A percentile compares a stretch with the other conserved stretches of the same genome.
Conservation (phyloP, 2,797 vertebrate species). For the Podarcis siculus region DNA sequence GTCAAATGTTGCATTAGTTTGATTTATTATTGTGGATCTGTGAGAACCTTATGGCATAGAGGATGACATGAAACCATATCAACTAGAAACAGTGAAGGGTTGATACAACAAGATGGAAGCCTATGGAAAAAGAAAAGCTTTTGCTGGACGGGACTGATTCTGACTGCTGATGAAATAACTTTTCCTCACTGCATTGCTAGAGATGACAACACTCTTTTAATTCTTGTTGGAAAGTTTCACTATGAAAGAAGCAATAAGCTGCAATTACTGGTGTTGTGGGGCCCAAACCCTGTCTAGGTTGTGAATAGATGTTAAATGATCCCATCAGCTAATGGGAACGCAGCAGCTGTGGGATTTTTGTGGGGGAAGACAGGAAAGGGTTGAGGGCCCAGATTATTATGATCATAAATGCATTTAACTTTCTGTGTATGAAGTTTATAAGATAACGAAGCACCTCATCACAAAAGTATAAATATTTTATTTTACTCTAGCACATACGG, state of each 20-base stretch:
- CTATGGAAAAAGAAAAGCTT: background rate
- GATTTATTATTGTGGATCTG: background rate
- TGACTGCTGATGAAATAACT: background rate
- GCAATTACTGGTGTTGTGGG: conserved; percentile 67
- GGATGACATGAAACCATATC: background rate
- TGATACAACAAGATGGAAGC: background rate
- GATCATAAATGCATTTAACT: conserved; percentile 73
- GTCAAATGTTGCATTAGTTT: background rate
- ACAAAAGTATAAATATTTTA: conserved; percentile 74
- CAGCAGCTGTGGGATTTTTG: conserved; percentile 50
- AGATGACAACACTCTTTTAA: background rate
- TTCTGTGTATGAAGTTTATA: conserved; percentile 65
- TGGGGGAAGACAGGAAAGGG: conserved; percentile 57
- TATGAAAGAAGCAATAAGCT: conserved; percentile 41
- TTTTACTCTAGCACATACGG: conserved; percentile 63
- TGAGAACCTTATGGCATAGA: background rate
- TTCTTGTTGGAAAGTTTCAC: conserved; percentile 26
- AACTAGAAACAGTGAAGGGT: background rate
- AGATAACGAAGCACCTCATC: conserved; percentile 71
- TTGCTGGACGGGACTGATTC: background rate
- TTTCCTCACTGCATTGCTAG: background rate
- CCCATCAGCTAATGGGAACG: conserved; percentile 66
- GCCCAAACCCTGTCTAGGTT: conserved; percentile 57
- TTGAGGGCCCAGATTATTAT: conserved; percentile 7
- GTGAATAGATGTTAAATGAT: conserved; percentile 65